Percentiles rank a stretch among this genome's conserved stretches.
Conservation (phyloP, 2,797 vertebrate genomes). For the Sandelia bainsii region DNA sequence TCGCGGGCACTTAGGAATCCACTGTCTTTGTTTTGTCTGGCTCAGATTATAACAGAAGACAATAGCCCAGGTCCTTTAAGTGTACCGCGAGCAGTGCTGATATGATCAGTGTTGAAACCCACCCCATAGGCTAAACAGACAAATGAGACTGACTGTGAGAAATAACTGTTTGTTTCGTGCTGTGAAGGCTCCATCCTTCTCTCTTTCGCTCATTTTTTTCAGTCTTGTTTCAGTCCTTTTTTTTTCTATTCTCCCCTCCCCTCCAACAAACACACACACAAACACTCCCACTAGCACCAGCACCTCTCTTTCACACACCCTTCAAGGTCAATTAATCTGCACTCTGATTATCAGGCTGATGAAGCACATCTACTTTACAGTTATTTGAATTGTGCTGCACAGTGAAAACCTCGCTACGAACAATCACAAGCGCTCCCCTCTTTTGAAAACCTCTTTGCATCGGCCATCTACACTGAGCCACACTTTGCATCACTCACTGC, state of each 20-base stretch:
- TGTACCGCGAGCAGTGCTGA: background rate
- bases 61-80: background rate
- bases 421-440: constrained; percentile 14
- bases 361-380: background rate
- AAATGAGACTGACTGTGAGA: constrained; percentile 6
- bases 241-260: background rate
- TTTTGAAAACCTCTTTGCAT: constrained; percentile 75
- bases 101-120: constrained; percentile 25
- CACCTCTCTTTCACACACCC: background rate
- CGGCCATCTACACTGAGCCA: constrained; percentile 37
- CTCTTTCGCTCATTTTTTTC: background rate
- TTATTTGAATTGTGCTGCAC: background rate
- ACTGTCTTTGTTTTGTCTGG: background rate
- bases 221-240: background rate
- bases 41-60: background rate
- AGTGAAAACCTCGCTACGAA: background rate
- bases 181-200: constrained; percentile 12
- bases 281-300: background rate
- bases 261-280: no score
- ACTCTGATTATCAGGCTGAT: background rate
- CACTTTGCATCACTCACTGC: constrained; percentile 73
- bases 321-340: background rate
- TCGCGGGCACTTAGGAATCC: background rate
- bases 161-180: constrained; percentile 8
- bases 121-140: constrained; percentile 44